Evolutionary conservation across 2,797 vertebrate species (phyloP).

Genomic region (Epinephelus malabaricus): DNA sequence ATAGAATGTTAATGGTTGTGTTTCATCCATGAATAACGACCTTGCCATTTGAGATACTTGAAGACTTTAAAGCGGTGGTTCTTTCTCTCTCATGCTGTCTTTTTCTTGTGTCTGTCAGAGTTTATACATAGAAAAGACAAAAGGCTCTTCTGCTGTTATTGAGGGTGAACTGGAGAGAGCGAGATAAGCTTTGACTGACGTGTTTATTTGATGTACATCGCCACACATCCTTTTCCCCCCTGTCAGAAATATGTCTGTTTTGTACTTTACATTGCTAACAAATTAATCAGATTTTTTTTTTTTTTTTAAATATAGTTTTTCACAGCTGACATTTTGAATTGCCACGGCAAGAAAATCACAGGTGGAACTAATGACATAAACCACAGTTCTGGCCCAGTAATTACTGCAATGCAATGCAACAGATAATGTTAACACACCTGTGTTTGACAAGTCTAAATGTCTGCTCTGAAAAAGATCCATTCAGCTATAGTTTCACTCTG

Average conservation of each 20-base stretch:
- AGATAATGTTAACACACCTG: neutral
- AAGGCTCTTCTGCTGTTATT: neutral
- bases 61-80: neutral
- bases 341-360: too few species aligned
- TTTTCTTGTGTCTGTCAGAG: too few species aligned
- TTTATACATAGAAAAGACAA: neutral
- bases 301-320: neutral
- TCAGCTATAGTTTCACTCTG: neutral
- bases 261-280: neutral
- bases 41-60: neutral
- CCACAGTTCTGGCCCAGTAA: neutral
- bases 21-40: conserved; percentile 2
- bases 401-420: neutral
- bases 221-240: neutral
- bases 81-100: neutral
- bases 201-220: neutral
- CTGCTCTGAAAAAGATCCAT: neutral
- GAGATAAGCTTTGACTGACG: neutral
- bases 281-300: neutral
- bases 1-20: neutral
- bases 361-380: too few species aligned
- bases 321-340: neutral
- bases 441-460: neutral
- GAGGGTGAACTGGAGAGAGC: neutral
- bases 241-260: neutral